Base-by-base conservation (phyloP, 2,113 vertebrate species). In the Chaetorhynchus papuensis region DNA sequence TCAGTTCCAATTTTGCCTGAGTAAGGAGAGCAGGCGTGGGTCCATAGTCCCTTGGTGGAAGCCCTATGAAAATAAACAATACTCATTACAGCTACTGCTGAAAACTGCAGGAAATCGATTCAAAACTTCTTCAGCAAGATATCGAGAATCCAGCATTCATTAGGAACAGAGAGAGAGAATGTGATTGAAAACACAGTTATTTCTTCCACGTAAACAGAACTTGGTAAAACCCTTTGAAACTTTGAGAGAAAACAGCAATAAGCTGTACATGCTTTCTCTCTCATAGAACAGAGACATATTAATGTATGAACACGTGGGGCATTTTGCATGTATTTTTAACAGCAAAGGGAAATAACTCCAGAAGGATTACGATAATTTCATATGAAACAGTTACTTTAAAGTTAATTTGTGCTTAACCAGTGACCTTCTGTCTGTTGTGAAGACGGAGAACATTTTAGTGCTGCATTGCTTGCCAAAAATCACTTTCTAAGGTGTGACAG, bases 1-100 rank as follows among this genome's bases (percentile, higher is more conserved):
- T 83, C 69, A 87, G 5, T 52, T 86, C 60, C 80, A 90, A 47
- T 93, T 96, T 76, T 93, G 93, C 90, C 94, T 90, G 86, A 96
- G 90, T 92, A 94, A 96, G 85, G 94, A 94, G 41, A 94, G 69
- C 57, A 90, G 90, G 83, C 57, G 86, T 78, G 72, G 49, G 60
- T 75, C 68, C 71, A 52, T 24, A 90, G 71, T 96, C 76, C 60
- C 92, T 86, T 92, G 60, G 53, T 81, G 77, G 65, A 89, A 89
- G 27, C 74, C 76, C 37, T 45, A 94, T 22, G 63, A 88, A 96
- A 90, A 77, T 76, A 83, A 96, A 94, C 37, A 88, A 59, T 30
- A 90, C 60, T 84, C 60, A 84, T 88, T 84, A 83, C 79, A 94
- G 66, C 63, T 90, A 77, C 31, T 81, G 79, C 52, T 83, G 81